Evolutionary conservation across 30 jellyfish, hydroid and myxozoan species (phyloP), one percentile per base, ranked within the genome.

Genomic region (Rhopilema esculentum): DNA sequence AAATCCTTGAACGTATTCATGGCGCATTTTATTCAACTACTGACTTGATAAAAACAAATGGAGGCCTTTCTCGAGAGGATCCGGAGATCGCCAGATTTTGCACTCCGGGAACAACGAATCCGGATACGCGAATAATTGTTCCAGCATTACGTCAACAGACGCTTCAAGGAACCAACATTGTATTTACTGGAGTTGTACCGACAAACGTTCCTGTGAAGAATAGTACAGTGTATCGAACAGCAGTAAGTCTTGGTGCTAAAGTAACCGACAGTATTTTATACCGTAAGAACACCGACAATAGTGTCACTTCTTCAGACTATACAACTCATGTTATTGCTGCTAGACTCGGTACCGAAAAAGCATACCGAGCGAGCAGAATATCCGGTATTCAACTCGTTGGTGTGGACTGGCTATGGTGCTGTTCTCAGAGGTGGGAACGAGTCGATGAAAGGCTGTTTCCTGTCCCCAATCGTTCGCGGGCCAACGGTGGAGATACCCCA

Each of bases 261-360:
- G 99, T 95, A 12, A 79, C 98, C 8, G 70, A 49, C 8, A 75
- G 86, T 52, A 83, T 95, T 29, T 53, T 89, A 16, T 72, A 57
- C 23, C n/a, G 71, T 22, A 76, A 66, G 61, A 70, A 61, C 16
- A n/a, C 40, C 27, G 79, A 12, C 65, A 1, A 25, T n/a, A 17
- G 51, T 26, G 68, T 20, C 32, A 65, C 63, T 21, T 51, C 57
- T 19, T 50, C 91, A 4, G 82, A 66, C 0, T 80, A 30, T 50
- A 90, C 99, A 1, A 95, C 99, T 53, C 99, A 95, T 71, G 97
- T 95, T 19, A 83, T 95, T 9, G 99, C 99, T 22, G 99, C 99
- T 4, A 90, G 99, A 17, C 97, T 86, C 53, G 99, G 99, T 20
- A 95, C 99, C 1, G 98, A 95, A 69, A 95, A 95, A 64, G 99